Percentiles rank a stretch among this genome's conserved stretches.
Evolutionary conservation across 2,888 invertebrate genomes (phyloP).

Genomic region (Augochlorella aurata): DNA sequence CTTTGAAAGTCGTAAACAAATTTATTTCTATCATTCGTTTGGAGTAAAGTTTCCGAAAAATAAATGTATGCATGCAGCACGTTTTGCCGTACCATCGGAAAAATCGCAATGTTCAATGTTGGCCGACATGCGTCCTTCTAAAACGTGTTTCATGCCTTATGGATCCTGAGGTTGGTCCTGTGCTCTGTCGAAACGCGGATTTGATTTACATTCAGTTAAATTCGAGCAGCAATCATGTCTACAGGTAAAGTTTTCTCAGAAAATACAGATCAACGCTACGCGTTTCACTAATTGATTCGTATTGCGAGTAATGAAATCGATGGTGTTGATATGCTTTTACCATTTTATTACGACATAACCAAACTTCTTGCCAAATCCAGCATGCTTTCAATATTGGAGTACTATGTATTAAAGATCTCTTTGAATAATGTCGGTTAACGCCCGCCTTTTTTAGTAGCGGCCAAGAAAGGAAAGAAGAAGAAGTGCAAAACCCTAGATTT

Average conservation of each 20-base stretch:
- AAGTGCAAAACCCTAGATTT: constrained; percentile 89
- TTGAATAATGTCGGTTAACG: background rate
- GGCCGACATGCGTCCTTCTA: constrained; percentile 45
- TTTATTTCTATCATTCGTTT: background rate
- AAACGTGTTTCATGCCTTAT: constrained; percentile 58
- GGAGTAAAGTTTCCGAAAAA: background rate
- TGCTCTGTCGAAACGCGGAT: constrained; percentile 60
- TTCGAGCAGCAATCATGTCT: constrained; percentile 74
- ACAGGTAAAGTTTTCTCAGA: constrained; percentile 68
- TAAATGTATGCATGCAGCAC: background rate
- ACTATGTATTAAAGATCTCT: constrained; percentile 8
- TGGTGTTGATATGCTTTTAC: constrained; percentile 12
- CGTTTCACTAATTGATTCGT: background rate
- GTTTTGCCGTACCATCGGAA: background rate
- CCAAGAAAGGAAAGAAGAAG: constrained; percentile 93
- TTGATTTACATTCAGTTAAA: constrained; percentile 68
- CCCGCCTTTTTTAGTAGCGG: constrained; percentile 75
- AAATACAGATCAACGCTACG: background rate
- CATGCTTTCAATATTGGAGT: constrained; percentile 75
- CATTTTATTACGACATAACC: constrained; percentile 73
- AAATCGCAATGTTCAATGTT: constrained; percentile 26
- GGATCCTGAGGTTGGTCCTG: constrained; percentile 62
- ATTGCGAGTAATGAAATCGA: background rate
- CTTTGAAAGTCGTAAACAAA: background rate
- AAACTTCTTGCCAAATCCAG: constrained; percentile 70